Evolutionary conservation across 2,888 invertebrate species (phyloP).

Genomic region (Synergus umbraculus): DNA sequence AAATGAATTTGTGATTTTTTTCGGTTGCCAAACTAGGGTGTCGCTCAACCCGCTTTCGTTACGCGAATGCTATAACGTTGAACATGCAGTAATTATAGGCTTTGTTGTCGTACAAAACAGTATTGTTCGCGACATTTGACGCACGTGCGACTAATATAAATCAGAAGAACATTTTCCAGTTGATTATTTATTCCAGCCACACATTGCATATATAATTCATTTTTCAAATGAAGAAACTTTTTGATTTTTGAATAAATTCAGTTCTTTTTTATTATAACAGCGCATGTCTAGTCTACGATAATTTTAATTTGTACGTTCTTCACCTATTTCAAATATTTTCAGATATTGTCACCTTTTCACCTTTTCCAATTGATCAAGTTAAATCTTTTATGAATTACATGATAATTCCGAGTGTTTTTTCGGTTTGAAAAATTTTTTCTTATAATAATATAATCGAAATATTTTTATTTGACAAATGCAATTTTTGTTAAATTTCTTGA

Average conservation of each 20-base stretch:
- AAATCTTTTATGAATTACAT: no score
- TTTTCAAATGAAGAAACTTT: not conserved
- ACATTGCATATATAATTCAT: not conserved
- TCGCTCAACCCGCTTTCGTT: constrained; percentile 37
- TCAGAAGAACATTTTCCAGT: not conserved
- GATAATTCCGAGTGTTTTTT: no score
- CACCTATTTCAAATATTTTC: no score
- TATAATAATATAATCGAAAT: no score
- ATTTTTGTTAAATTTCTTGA: no score
- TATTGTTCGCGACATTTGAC: constrained; percentile 28
- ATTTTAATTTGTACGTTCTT: no score
- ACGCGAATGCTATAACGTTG: constrained; percentile 20
- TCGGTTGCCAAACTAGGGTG: not conserved
- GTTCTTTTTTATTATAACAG: no score
- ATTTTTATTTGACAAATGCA: no score
- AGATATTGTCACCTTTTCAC: no score
- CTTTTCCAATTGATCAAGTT: no score
- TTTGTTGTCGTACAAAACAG: constrained; percentile 24
- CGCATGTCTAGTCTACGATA: no score
- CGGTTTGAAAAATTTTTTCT: no score
- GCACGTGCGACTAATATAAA: constrained; percentile 20
- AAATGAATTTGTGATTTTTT: not conserved
- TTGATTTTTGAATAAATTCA: not conserved
- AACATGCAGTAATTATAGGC: not conserved
- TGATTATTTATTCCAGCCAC: not conserved